Evolutionary conservation across 1,140 invertebrate genomes (phyloP).

Genomic region (Drosophila pectinifera): DNA sequence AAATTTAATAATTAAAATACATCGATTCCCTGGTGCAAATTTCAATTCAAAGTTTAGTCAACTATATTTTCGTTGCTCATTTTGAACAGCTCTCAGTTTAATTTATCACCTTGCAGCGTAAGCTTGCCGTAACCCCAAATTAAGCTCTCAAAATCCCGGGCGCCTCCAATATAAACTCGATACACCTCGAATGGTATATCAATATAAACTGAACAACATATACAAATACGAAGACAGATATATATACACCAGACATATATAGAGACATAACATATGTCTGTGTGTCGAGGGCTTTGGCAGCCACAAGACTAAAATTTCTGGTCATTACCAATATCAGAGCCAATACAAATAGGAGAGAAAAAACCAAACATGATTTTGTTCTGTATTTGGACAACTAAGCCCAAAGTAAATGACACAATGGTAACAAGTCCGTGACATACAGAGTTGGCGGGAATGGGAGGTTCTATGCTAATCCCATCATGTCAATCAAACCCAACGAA

Average conservation of each 20-base stretch:
- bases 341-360: constrained; percentile 67
- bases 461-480: constrained; percentile 72
- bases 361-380: constrained; percentile 41
- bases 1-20: background rate
- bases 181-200: constrained; percentile 48
- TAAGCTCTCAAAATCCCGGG: constrained; percentile 53
- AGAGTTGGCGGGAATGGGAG: constrained; percentile 14
- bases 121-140: constrained; percentile 29
- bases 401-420: constrained; percentile 71
- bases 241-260: constrained; percentile 10
- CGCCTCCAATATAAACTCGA: constrained; percentile 55
- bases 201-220: constrained; percentile 40
- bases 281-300: constrained; percentile 56
- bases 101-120: constrained; percentile 39
- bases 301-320: constrained; percentile 55
- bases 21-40: background rate
- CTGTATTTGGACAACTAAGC: constrained; percentile 71
- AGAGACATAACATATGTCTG: constrained; percentile 17
- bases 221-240: constrained; percentile 19
- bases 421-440: constrained; percentile 55
- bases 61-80: background rate
- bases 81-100: constrained; percentile 15
- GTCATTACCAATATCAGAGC: constrained; percentile 77
- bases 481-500: constrained; percentile 62
- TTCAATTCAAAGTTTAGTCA: background rate